phyloP scores from a whole-genome alignment of 2,113 vertebrate genomes.

The Daboia siamensis region DNA sequence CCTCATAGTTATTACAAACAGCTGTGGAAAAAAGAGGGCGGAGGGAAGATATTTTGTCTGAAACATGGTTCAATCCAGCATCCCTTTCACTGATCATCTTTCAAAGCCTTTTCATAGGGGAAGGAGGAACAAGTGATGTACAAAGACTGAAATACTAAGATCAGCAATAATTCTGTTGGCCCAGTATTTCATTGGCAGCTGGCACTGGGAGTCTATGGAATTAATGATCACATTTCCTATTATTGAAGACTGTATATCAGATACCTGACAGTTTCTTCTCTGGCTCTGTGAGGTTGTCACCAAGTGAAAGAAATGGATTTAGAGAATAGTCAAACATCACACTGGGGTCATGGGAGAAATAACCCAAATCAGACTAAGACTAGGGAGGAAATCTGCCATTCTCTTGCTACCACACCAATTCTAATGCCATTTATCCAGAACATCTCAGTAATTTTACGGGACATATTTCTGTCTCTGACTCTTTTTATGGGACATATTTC shows the following conservation, averaged over 20 bases:
- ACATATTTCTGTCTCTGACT: background rate
- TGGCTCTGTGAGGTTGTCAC: background rate
- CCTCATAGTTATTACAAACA: background rate
- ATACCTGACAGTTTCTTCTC: background rate
- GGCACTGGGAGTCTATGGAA: conserved; percentile 1
- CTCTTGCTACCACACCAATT: background rate
- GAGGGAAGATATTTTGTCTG: background rate
- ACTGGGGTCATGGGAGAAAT: background rate
- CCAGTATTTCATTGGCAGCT: conserved; percentile 12
- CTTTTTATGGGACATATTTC: background rate
- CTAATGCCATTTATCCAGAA: background rate
- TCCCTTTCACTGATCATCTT: conserved; percentile 2
- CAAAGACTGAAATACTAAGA: background rate
- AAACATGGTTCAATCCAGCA: background rate
- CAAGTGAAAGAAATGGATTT: background rate
- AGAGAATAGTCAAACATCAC: background rate
- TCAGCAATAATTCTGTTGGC: conserved; percentile 20
- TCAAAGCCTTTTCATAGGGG: conserved; percentile 8
- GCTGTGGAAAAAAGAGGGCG: background rate
- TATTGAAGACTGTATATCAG: conserved; percentile 16
- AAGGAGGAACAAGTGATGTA: background rate
- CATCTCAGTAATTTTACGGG: background rate
- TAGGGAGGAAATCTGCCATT: background rate
- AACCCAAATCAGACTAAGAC: background rate
- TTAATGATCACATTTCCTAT: conserved; percentile 20